Conservation (phyloP, 2,113 vertebrate genomes). For the Antennarius striatus region DNA sequence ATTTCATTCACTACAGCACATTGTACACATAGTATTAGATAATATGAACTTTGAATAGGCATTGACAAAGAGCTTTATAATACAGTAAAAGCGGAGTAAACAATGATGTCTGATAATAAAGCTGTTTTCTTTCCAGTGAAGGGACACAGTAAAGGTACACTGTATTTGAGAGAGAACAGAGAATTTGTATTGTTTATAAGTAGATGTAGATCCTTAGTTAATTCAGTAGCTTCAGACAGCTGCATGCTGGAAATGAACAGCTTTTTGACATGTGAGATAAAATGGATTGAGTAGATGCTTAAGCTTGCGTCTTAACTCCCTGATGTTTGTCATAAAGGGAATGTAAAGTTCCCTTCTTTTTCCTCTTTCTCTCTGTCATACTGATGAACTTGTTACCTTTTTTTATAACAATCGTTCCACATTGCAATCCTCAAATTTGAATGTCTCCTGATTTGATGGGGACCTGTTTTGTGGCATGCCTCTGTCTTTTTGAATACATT, state of each 20-base stretch:
- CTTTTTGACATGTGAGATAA: slow-evolving; percentile 77
- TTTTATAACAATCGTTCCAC: slow-evolving; percentile 78
- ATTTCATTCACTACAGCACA: slow-evolving; percentile 23
- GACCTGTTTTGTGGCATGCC: not conserved
- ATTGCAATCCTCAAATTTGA: slow-evolving; percentile 71
- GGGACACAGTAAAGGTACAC: not conserved
- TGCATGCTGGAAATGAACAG: slow-evolving; percentile 62
- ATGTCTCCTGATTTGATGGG: slow-evolving; percentile 4
- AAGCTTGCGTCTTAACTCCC: slow-evolving; percentile 54
- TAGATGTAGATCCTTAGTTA: slow-evolving; percentile 28
- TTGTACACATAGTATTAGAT: slow-evolving; percentile 7
- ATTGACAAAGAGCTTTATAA: too few species aligned
- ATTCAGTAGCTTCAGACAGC: slow-evolving; percentile 52
- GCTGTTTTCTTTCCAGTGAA: too few species aligned
- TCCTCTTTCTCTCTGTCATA: slow-evolving; percentile 49
- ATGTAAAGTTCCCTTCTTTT: slow-evolving; percentile 47
- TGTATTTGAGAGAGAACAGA: not conserved
- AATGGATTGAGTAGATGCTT: slow-evolving; percentile 72
- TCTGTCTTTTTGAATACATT: not conserved
- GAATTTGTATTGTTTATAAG: slow-evolving; percentile 16
- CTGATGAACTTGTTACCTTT: slow-evolving; percentile 80
- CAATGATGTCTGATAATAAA: too few species aligned
- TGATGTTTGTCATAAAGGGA: slow-evolving; percentile 56
- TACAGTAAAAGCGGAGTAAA: too few species aligned
- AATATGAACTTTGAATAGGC: slow-evolving; percentile 12